Conservation (phyloP, 2,113 vertebrate species). For the Nycticorax nycticorax region DNA sequence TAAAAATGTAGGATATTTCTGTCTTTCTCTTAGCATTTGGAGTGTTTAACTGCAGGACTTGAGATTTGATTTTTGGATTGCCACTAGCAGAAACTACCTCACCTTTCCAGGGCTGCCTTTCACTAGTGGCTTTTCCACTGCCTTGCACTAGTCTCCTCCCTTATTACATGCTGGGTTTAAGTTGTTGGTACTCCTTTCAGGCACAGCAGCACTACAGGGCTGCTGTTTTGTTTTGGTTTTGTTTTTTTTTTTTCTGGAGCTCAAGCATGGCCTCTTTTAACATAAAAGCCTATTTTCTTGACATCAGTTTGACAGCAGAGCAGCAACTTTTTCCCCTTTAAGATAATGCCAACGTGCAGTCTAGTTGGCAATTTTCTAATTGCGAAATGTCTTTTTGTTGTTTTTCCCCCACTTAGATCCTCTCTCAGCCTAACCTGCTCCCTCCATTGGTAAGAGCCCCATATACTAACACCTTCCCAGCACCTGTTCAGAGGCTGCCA, state of each 20-base stretch:
- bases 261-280: background rate
- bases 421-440: slow-evolving; percentile 96
- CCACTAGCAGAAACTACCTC: background rate
- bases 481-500: slow-evolving; percentile 89
- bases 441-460: slow-evolving; percentile 92
- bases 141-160: background rate
- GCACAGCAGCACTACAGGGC: background rate
- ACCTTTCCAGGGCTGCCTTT: background rate
- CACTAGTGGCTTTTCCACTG: background rate
- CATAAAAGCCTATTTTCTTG: background rate
- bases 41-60: background rate
- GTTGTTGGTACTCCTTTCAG: background rate
- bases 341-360: slow-evolving; percentile 50
- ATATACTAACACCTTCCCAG: slow-evolving; percentile 91
- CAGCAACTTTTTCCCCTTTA: slow-evolving; percentile 27
- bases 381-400: slow-evolving; percentile 75
- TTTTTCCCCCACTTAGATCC: slow-evolving; percentile 84
- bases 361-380: slow-evolving; percentile 70
- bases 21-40: background rate
- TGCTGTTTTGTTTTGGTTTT: no score
- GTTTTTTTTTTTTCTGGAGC: background rate
- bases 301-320: background rate
- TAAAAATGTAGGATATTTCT: background rate
- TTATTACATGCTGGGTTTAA: background rate
- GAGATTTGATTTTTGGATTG: background rate